phyloP scores from a whole-genome alignment of 2,797 vertebrate genomes.

The Falco naumanni region DNA sequence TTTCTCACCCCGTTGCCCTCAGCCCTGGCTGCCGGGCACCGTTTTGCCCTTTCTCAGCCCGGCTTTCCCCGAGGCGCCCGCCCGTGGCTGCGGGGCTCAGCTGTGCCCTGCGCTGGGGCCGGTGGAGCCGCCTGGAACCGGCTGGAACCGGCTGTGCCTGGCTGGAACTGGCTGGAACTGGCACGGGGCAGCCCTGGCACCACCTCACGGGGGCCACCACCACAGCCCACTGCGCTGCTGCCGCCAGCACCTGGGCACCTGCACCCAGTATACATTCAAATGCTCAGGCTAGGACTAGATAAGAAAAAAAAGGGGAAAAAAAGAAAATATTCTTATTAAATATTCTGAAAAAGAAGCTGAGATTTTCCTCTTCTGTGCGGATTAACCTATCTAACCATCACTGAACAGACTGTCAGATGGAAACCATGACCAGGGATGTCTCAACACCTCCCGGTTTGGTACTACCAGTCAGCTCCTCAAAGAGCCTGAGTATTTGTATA shows the following conservation, averaged over 20 bases:
- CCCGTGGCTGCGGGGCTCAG: no score
- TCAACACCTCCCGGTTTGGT: not conserved
- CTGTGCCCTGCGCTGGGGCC: no score
- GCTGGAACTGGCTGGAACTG: no score
- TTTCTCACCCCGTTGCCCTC: not conserved
- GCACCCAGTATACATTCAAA: rapidly evolving
- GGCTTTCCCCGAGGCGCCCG: not conserved
- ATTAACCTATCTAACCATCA: not conserved
- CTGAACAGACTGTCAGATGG: not conserved
- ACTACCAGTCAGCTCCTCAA: not conserved
- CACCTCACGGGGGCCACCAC: no score
- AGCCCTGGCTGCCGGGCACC: not conserved
- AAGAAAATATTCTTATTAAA: not conserved
- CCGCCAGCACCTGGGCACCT: rapidly evolving
- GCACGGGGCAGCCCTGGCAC: no score
- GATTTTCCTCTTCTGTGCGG: not conserved
- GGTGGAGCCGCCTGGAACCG: no score
- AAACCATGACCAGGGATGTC: not conserved
- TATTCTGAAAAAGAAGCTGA: not conserved
- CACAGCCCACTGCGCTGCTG: no score
- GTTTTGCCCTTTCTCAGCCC: not conserved
- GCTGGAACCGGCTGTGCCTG: not conserved
- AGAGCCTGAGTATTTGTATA: not conserved
- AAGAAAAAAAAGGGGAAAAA: not conserved
- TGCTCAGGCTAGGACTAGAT: not conserved